Evolutionary conservation across 2,113 vertebrate species (phyloP), one percentile per base, ranked within the genome.

Genomic region (Pseudolaguvia tuberculata): DNA sequence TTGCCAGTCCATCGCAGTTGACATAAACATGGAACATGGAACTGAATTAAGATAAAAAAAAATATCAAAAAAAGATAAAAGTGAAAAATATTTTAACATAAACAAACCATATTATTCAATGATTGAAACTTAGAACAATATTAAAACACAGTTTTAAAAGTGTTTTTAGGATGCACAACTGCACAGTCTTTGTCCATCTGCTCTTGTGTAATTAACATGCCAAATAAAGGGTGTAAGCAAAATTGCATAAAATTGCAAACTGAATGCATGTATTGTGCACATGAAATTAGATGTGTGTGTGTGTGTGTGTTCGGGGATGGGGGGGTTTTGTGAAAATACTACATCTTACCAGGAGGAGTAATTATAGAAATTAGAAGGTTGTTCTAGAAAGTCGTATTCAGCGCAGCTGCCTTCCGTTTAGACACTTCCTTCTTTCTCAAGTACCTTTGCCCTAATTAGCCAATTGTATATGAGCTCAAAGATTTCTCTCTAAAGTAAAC

Each of bases 401-500:
- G 51, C 87, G 84, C 88, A 89, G 88, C 87, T 90, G 89, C 84
- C 84, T 88, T 83, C 80, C 74, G 75, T 83, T 87, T 74, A 82
- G 84, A 72, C 76, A 76, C 86, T 89, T 91, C 87, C 88, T 81
- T 75, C 82, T 69, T 51, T 76, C 84, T 87, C 82, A 84, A 90
- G 85, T 86, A 87, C 85, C 86, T 87, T 88, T 84, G 85, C 85
- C 76, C 80, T 89, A 91, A 91, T 92, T 87, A 90, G 81, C 81
- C 79, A 73, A 84, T 87, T 86, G 85, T 86, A 85, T 88, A 85
- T 85, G 82, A 86, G 84, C 82, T 82, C 73, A 78, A 84, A 83
- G 84, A 83, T 82, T 81, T 74, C 77, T 78, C 67, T 53, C 55
- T 13, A 15, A 82, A 70, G 58, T 76, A 73, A 67, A 78, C 78